Base-by-base conservation (phyloP, 2,113 vertebrate species). In the Eudyptes chrysolophus region DNA sequence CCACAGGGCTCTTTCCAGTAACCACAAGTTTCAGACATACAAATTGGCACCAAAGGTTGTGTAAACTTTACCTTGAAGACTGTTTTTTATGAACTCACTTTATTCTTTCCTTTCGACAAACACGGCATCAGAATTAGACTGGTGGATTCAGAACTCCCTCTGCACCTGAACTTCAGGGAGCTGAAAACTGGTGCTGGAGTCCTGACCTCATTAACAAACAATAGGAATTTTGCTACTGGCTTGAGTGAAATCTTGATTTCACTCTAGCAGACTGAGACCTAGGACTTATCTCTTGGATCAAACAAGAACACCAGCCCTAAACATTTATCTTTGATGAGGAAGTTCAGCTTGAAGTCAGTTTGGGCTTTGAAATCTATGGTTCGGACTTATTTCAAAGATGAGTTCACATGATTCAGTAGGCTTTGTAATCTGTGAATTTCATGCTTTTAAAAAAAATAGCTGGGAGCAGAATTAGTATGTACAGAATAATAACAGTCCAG, bases 251-350 rank as follows among this genome's bases (percentile, higher is more conserved):
- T 92, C 86, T 96, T 79, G 86, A 95, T 92, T 96, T 91, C 74
- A 46, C 40, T 92, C 57, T 16, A 54, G 70, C 94, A 96, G 84
- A 61, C 70, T 76, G 71, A 94, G 66, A 80, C 77, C 54, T 84
- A 66, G n/a, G 70, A 94, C 24, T 88, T 89, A 84, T 80, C 89
- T 93, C 87, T 83, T 90, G 87, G 95, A 93, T 97, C 96, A 97
- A 96, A 96, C 62, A 95, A 83, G 89, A 95, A 85, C 93, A 94
- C 46, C 65, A 89, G 75, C 89, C 84, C 89, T 89, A 91, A 89
- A 96, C 87, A 96, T 95, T 91, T 93, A 96, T 94, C 94, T 97
- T 95, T 96, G 87, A 95, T 90, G 92, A 95, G 74, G 75, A 96
- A 93, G 70, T 83, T 51, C 58, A 95, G 84, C 96, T 95, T 89